Evolutionary conservation across 1,140 invertebrate species (phyloP).

Genomic region (Drosophila ironensis): DNA sequence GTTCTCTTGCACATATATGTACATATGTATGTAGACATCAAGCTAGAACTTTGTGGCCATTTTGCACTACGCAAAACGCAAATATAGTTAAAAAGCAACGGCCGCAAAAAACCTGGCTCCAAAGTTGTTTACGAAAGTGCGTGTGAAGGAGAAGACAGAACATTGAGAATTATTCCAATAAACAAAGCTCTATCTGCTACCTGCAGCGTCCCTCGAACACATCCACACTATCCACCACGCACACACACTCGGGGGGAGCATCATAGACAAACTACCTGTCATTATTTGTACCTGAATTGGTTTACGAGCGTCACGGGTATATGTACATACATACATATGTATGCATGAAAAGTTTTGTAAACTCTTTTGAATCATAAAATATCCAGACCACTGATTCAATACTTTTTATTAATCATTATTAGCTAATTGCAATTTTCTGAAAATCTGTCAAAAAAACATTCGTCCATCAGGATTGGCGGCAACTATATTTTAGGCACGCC

Average conservation of each 20-base stretch:
- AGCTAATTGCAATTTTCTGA: no score
- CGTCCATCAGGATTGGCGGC: no score
- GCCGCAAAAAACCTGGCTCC: conserved; percentile 33
- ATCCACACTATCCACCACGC: conserved; percentile 1
- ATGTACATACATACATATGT: no score
- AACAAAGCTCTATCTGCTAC: conserved; percentile 51
- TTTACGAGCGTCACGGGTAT: no score
- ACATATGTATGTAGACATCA: no score
- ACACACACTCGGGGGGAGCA: conserved; percentile 31
- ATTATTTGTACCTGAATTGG: conserved; percentile 59
- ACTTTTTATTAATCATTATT: no score
- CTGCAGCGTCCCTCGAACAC: conserved; percentile 67
- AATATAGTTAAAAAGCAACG: conserved; percentile 5
- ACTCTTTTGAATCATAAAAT: no score
- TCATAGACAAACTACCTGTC: conserved; percentile 73
- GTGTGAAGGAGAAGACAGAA: conserved; percentile 62
- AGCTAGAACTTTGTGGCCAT: conserved; percentile 18
- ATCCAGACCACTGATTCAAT: no score
- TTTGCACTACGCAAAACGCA: conserved; percentile 60
- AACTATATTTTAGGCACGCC: no score
- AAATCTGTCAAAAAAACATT: no score
- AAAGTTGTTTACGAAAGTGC: conserved; percentile 80
- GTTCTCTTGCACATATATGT: conserved; percentile 28
- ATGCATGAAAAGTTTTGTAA: no score
- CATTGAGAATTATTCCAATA: conserved; percentile 73